phyloP scores from a whole-genome alignment of 2,113 vertebrate species.

The Gallinago paraguaiae region DNA sequence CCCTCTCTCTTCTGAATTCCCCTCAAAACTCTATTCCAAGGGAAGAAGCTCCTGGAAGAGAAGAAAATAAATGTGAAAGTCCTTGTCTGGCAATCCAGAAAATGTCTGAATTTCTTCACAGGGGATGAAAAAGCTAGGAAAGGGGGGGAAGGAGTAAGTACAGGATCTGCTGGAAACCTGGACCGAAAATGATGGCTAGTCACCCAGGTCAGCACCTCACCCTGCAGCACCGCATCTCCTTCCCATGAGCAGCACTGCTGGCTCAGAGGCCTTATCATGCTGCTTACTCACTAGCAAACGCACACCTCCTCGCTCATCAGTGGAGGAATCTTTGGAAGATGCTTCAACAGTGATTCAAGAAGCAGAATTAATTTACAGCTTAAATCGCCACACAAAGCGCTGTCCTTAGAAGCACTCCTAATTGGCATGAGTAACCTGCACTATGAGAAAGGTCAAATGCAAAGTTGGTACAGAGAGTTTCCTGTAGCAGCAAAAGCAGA shows the following conservation, averaged over 20 bases:
- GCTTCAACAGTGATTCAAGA: not conserved
- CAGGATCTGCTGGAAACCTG: not conserved
- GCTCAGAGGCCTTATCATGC: not conserved
- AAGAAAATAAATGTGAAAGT: not conserved
- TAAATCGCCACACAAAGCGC: not conserved
- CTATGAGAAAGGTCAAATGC: not conserved
- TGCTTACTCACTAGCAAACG: not conserved
- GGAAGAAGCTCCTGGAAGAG: not conserved
- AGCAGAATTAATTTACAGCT: conserved; percentile 17
- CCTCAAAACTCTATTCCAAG: not conserved
- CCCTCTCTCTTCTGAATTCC: not conserved
- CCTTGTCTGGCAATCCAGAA: not conserved
- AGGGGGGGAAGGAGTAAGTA: not conserved
- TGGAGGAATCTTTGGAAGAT: not conserved
- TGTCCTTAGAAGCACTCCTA: not conserved
- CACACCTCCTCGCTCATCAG: not conserved
- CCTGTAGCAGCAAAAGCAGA: not conserved
- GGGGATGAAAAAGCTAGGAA: not conserved
- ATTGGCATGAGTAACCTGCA: not conserved
- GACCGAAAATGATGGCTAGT: not conserved
- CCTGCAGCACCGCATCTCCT: not conserved
- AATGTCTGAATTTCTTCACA: not conserved
- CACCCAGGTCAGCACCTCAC: not conserved
- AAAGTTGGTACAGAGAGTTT: not conserved
- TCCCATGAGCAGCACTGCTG: not conserved